phyloP scores from a whole-genome alignment of 2,888 invertebrate species.

The Cosmorhoe ocellata region DNA sequence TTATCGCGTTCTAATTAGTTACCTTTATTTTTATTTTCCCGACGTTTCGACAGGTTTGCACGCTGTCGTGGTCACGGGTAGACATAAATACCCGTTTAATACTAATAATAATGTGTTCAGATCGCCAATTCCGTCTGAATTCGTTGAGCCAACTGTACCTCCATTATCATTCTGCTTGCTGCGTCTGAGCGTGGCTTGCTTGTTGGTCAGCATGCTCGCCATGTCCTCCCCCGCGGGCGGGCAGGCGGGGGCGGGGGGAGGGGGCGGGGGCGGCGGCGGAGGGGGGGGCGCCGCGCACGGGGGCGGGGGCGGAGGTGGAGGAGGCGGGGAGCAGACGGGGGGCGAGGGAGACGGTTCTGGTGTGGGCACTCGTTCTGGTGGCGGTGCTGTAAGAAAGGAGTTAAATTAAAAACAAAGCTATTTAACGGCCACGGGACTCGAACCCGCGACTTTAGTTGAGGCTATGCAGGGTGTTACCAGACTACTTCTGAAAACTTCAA shows the following conservation, averaged over 20 bases:
- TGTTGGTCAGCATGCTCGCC: constrained; percentile 83
- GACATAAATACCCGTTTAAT: too few species aligned
- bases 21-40: too few species aligned
- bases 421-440: too few species aligned
- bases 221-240: constrained; percentile 72
- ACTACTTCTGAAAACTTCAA: too few species aligned
- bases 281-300: constrained; percentile 40
- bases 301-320: constrained; percentile 32
- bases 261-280: constrained; percentile 71
- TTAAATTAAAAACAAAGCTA: too few species aligned
- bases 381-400: constrained; percentile 10
- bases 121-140: too few species aligned
- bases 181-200: constrained; percentile 79
- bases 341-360: constrained; percentile 10
- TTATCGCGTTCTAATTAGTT: too few species aligned
- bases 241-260: constrained; percentile 53
- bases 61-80: too few species aligned
- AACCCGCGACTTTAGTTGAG: too few species aligned
- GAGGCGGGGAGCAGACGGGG: constrained; percentile 8
- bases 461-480: too few species aligned
- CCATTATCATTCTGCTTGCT: constrained; percentile 81
- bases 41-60: too few species aligned
- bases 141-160: constrained; percentile 46
- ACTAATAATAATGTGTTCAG: too few species aligned
- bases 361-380: neutral